Evolutionary conservation across 2,113 vertebrate genomes (phyloP), one percentile per base, ranked within the genome.

Genomic region (Zosterops japonicus): DNA sequence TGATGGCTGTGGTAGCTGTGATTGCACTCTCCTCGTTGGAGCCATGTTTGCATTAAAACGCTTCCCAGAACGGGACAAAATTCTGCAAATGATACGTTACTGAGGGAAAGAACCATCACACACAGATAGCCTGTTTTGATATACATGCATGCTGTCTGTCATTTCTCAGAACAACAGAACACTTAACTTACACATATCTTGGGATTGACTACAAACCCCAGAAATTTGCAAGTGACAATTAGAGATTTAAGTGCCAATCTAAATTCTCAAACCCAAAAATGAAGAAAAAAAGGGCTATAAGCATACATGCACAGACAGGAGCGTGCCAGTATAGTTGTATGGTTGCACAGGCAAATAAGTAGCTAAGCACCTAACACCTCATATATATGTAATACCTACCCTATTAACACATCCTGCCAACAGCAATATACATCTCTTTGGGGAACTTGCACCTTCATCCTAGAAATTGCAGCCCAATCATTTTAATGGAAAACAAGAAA

Each of bases 321-420:
- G 12, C 10, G 27, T 47, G 61, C 24, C 81, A 82, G 44, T 35
- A 8, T 31, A 68, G 55, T 3, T 56, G 16, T 50, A 76, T 17
- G 76, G n/a, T n/a, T 70, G 29, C 47, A 55, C 29, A 55, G 36
- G 47, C 72, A 87, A 89, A 3, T 44, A 59, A 82, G 74, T 59
- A 84, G 61, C 74, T 75, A 91, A 93, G 61, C 60, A 82, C 61
- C 69, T 89, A 75, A 59, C 83, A 96, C 56, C 78, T 96, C 83
- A 59, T 89, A 92, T 95, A 72, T 12, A 55, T n/a, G 55, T 47
- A 93, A 87, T 55, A 65, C 18, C 52, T 36, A 50, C 31, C 52
- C 86, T 95, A 76, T 93, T 93, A 96, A 91, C 79, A 94, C 70
- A 88, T 85, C n/a, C 74, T 80, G 59, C 55, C 82, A 90, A 71